Evolutionary conservation across 2,888 invertebrate species (phyloP), one percentile per base, ranked within the genome.

Genomic region (Diadegma fenestrale): DNA sequence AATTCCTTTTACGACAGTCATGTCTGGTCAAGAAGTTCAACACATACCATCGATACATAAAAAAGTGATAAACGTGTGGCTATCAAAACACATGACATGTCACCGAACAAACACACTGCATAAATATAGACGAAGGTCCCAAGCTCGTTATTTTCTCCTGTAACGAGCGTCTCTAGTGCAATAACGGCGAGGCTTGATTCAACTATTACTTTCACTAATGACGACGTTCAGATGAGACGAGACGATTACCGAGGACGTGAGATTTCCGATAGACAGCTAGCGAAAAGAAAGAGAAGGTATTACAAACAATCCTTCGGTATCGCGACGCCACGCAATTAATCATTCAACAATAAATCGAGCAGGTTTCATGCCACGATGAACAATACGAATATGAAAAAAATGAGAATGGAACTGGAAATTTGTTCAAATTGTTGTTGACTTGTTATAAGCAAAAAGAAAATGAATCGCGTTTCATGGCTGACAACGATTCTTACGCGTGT

Each of bases 71-170:
- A 76, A 69, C 82, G 87, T 84, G 84, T 86, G 88, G 89, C 89
- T 89, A 89, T 88, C 88, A 87, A 88, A 87, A 88, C 88, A 89
- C 86, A 86, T 73, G 81, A 82, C 58, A 78, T 43, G 78, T 87
- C 86, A 68, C 68, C 41, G 68, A 41, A 71, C 81, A 72, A 83
- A 88, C 86, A 84, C 82, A 87, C 88, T 51, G 33, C 45, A 79
- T 43, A 43, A 64, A 73, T 37, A 14, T 43, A 48, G 63, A 17
- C n/a, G 58, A 33, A 14, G 72, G 26, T 37, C 17, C 37, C 8
- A 45, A 78, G 81, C 85, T 85, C 85, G 73, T 85, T 85, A 85
- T 75, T 85, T 22, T 75, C 63, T 51, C 73, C 14, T 19, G 81
- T 85, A 85, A 85, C 85, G 85, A 85, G 79, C 85, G 63, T 79